Evolutionary conservation across 2,113 vertebrate species (phyloP).

Genomic region (Anguilla rostrata): DNA sequence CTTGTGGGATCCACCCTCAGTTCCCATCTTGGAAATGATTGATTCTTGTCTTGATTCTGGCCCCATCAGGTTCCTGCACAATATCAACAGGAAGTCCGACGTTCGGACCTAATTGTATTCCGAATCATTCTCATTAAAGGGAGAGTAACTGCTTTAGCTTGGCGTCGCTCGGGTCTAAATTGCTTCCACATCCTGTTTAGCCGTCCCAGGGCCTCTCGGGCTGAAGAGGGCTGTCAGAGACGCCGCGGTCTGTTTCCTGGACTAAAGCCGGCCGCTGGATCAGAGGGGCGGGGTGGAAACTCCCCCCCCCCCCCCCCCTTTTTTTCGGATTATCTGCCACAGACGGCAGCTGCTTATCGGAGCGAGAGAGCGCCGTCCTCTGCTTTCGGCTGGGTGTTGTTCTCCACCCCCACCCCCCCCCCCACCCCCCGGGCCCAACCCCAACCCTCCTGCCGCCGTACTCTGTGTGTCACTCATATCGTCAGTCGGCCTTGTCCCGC

Average conservation of each 20-base stretch:
- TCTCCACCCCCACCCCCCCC: neutral
- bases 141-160: slow-evolving; percentile 24
- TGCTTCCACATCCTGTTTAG: slow-evolving; percentile 43
- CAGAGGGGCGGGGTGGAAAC: slow-evolving; percentile 17
- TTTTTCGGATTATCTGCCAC: slow-evolving; percentile 25
- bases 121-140: slow-evolving; percentile 21
- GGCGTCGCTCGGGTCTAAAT: slow-evolving; percentile 31
- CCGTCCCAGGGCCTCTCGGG: neutral
- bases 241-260: slow-evolving; percentile 33
- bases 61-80: slow-evolving; percentile 23
- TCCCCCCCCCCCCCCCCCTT: too few relatives aligned
- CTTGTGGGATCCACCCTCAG: neutral
- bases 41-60: neutral
- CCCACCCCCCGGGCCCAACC: too few relatives aligned
- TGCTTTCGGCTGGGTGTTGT: neutral
- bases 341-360: slow-evolving; percentile 32
- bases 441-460: neutral
- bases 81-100: slow-evolving; percentile 34
- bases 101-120: slow-evolving; percentile 34
- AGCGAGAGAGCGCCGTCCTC: neutral
- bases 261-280: slow-evolving; percentile 2
- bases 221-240: slow-evolving; percentile 26
- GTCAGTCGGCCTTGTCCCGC: neutral
- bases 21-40: neutral
- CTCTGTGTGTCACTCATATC: neutral